Conservation (phyloP, 2,888 invertebrate genomes). For the Lasioglossum marginatum region DNA sequence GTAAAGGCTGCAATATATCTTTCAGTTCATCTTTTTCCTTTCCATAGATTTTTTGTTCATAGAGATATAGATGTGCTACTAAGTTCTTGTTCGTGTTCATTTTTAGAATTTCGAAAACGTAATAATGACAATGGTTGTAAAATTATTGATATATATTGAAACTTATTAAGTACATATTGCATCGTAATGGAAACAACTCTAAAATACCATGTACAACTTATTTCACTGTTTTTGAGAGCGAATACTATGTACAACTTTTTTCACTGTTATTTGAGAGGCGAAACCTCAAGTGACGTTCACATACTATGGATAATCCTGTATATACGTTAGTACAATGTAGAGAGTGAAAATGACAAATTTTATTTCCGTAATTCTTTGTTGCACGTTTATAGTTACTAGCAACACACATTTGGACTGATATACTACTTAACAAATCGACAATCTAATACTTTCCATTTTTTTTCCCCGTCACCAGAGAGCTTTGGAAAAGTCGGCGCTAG, state of each 20-base stretch:
- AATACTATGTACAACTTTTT: not conserved
- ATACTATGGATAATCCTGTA: slow-evolving; percentile 8
- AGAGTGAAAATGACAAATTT: slow-evolving; percentile 24
- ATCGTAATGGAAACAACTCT: not conserved
- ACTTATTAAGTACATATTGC: slow-evolving; percentile 14
- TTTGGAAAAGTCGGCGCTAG: slow-evolving; percentile 77
- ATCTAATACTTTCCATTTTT: slow-evolving; percentile 35
- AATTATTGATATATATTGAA: not conserved
- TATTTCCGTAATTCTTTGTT: slow-evolving; percentile 30
- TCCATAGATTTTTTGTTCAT: slow-evolving; percentile 10
- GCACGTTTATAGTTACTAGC: slow-evolving; percentile 44
- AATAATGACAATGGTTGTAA: slow-evolving; percentile 1
- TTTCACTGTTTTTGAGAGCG: not conserved
- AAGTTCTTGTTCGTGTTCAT: slow-evolving; percentile 17
- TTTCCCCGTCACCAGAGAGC: slow-evolving; percentile 74
- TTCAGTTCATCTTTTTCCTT: slow-evolving; percentile 35
- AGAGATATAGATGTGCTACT: slow-evolving; percentile 5
- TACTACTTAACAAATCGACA: not conserved
- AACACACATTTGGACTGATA: slow-evolving; percentile 9
- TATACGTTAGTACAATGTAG: slow-evolving; percentile 8
- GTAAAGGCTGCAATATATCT: slow-evolving; percentile 33
- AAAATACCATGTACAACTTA: not conserved
- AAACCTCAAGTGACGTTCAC: not conserved
- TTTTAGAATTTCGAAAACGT: slow-evolving; percentile 11
- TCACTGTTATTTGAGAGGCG: not conserved